These are phyloP conservation scores for Anarrhichthys ocellatus DNA, from an alignment of 2,113 vertebrate genomes.

Conservation along the genomic window DNA sequence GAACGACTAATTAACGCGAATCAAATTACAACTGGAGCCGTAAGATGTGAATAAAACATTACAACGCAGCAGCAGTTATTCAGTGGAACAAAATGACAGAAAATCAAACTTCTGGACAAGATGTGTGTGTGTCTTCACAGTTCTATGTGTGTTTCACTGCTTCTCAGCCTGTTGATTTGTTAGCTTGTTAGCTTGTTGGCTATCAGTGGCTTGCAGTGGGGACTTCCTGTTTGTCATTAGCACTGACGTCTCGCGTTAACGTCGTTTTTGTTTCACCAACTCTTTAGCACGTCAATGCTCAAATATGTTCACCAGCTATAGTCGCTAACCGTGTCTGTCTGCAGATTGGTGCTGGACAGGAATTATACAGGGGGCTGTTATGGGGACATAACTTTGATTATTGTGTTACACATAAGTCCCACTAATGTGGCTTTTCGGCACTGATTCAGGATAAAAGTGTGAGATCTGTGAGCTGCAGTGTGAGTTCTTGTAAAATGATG, in stretches of 20 bases:
- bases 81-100: neutral
- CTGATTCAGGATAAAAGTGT: slow-evolving; percentile 5
- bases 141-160: neutral
- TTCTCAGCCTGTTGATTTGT: slow-evolving; percentile 4
- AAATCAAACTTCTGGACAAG: neutral
- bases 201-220: neutral
- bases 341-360: no score
- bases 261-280: no score
- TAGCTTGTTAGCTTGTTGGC: neutral
- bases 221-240: neutral
- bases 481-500: slow-evolving; percentile 32
- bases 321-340: no score
- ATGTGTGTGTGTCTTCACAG: neutral
- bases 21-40: slow-evolving; percentile 20
- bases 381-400: neutral
- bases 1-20: slow-evolving; percentile 45
- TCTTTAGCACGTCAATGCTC: no score
- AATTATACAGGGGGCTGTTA: no score
- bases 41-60: slow-evolving; percentile 27
- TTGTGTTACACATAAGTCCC: neutral
- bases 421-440: slow-evolving; percentile 19
- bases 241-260: neutral
- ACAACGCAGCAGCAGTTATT: neutral
- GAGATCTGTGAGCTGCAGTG: slow-evolving; percentile 13
- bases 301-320: no score